These are phyloP conservation scores for Mastacembelus armatus DNA, from an alignment of 2,797 vertebrate species.

Conservation along the genomic window DNA sequence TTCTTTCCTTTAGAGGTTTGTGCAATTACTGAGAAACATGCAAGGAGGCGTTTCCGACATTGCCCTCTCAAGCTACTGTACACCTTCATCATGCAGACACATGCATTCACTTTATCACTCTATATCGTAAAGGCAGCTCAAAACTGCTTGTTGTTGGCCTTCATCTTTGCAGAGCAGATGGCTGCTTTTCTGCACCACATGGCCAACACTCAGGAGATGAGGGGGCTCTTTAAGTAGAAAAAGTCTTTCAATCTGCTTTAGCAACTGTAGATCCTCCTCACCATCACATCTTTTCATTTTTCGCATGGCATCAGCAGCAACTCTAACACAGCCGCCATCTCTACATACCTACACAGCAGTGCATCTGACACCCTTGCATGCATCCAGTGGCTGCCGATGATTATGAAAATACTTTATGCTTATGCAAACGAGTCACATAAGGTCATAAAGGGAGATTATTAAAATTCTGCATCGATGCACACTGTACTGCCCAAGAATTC, in stretches of 20 bases:
- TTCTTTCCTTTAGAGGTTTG: constrained; percentile 56
- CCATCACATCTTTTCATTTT: constrained; percentile 41
- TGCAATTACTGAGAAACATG: constrained; percentile 56
- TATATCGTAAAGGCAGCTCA: constrained; percentile 50
- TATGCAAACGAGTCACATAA: constrained; percentile 63
- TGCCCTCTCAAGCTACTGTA: constrained; percentile 1
- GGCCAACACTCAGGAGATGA: constrained; percentile 71
- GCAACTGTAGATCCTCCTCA: constrained; percentile 68
- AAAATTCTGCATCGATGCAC: constrained; percentile 49
- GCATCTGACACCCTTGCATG: constrained; percentile 18
- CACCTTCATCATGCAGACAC: constrained; percentile 37
- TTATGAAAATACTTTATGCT: constrained; percentile 64
- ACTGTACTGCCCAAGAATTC: constrained; percentile 40
- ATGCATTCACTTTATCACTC: background rate
- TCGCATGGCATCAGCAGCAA: constrained; percentile 35
- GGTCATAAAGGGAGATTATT: constrained; percentile 62
- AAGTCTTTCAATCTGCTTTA: constrained; percentile 77
- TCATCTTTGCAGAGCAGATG: constrained; percentile 80
- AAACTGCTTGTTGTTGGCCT: constrained; percentile 59
- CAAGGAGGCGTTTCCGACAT: constrained; percentile 42
- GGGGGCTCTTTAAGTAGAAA: constrained; percentile 76
- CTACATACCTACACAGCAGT: constrained; percentile 9
- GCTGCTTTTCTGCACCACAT: constrained; percentile 72
- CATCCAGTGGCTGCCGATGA: constrained; percentile 31
- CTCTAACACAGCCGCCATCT: background rate